These are phyloP conservation scores for Drosophila quinaria DNA, from an alignment of 2,888 invertebrate species.

Conservation along the genomic window DNA sequence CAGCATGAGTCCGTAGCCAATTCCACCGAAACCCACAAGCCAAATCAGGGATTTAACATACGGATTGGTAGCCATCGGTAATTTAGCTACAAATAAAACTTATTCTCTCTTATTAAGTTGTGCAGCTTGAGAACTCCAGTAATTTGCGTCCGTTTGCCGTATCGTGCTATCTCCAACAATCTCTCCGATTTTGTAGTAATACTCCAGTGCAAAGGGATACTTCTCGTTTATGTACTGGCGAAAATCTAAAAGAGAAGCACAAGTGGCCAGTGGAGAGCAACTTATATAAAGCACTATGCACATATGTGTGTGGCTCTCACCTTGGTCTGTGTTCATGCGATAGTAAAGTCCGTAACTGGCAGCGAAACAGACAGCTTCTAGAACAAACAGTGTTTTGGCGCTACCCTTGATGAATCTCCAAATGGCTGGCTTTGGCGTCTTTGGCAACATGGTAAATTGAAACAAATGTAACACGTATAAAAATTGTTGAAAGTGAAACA, in stretches of 20 bases:
- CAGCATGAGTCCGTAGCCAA: conserved; percentile 88
- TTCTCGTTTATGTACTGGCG: conserved; percentile 90
- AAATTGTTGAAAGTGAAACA: conserved; percentile 3
- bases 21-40: conserved; percentile 87
- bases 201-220: conserved; percentile 89
- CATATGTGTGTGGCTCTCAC: conserved; percentile 85
- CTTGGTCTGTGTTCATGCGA: conserved; percentile 90
- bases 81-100: background rate
- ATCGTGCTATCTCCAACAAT: conserved; percentile 86
- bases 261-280: background rate
- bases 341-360: conserved; percentile 89
- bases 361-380: conserved; percentile 88
- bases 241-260: conserved; percentile 88
- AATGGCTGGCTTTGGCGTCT: conserved; percentile 87
- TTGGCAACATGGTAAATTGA: conserved; percentile 88
- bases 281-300: conserved; percentile 59
- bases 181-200: conserved; percentile 91
- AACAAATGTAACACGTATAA: conserved; percentile 32
- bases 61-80: conserved; percentile 81
- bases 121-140: conserved; percentile 86
- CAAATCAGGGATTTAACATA: conserved; percentile 87
- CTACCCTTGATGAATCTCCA: conserved; percentile 87
- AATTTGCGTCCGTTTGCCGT: conserved; percentile 87
- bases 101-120: conserved; percentile 58
- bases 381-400: conserved; percentile 87